Evolutionary conservation across 1,140 invertebrate species (phyloP), one percentile per base, ranked within the genome.

Genomic region (Eumeta japonica): DNA sequence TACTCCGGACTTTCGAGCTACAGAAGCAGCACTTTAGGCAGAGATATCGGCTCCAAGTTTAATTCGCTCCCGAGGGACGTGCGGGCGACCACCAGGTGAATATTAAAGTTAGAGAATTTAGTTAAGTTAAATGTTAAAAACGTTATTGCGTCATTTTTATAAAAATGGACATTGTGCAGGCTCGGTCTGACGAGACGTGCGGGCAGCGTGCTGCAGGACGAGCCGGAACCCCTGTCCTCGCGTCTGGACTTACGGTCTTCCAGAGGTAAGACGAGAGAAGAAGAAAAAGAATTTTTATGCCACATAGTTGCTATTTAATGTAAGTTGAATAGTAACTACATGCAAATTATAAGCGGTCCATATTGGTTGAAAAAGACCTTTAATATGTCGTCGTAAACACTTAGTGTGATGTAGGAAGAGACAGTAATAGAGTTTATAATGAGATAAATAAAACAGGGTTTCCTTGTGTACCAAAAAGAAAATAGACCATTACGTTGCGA

Each of bases 61-160:
- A 86, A 85, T 68, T 88, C 87, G 35, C 72, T 89, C 66, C 84
- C 87, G 49, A 77, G 87, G 53, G 84, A 91, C 74, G 81, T 82
- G 1, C 83, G 85, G 34, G 67, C 76, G 39, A 76, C 78, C 46
- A 79, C 46, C 45, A 65, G 68, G 68, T 71, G 47, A 68, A 16
- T 36, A 35, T 41, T 37, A 33, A 33, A 3, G 14, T 13, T 14
- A 13, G 5, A 30, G 28, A 10, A 14, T 5, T 10, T 10, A 24
- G 20, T 7, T 24, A n/a, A 24, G n/a, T 24, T 24, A 7, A 24
- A 24, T 24, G 20, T 7, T 7, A 7, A 7, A 7, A 7, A 24
- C 7, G 7, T 24, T 7, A 24, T 24, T 24, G 20, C 7, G 7
- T 7, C 7, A 24, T 24, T 24, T 7, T 24, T 24, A 24, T 24